Evolutionary conservation across 2,113 vertebrate species (phyloP).

Genomic region (Copsychus sechellarum): DNA sequence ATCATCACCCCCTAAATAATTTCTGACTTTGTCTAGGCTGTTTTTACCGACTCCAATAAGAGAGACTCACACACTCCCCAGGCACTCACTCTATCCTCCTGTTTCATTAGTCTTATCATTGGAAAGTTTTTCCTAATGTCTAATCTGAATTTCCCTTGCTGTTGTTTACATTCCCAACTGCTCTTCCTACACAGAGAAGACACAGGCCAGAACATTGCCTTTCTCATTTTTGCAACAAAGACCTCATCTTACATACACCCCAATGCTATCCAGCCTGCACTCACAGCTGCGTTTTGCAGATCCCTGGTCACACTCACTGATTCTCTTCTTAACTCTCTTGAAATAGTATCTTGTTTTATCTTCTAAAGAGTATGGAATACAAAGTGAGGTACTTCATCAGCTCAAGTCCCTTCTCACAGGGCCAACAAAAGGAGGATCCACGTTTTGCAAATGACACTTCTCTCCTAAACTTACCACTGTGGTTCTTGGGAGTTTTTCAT

Average conservation of each 20-base stretch:
- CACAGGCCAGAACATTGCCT: background rate
- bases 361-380: background rate
- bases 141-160: slow-evolving; percentile 35
- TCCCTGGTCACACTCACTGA: background rate
- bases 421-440: background rate
- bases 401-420: background rate
- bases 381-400: background rate
- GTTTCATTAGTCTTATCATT: slow-evolving; percentile 61
- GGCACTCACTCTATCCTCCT: slow-evolving; percentile 47
- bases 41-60: slow-evolving; percentile 70
- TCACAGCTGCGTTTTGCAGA: background rate
- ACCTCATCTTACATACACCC: background rate
- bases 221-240: background rate
- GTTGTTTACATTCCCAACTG: slow-evolving; percentile 11
- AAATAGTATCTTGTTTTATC: background rate
- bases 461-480: background rate
- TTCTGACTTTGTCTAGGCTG: slow-evolving; percentile 68
- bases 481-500: background rate
- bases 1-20: slow-evolving; percentile 68
- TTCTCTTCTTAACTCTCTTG: background rate
- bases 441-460: accelerated
- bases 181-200: background rate
- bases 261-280: background rate
- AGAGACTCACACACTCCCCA: slow-evolving; percentile 51
- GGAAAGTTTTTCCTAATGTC: slow-evolving; percentile 55